Base-by-base conservation (phyloP, 2,797 vertebrate species). In the Harpagifer antarcticus region DNA sequence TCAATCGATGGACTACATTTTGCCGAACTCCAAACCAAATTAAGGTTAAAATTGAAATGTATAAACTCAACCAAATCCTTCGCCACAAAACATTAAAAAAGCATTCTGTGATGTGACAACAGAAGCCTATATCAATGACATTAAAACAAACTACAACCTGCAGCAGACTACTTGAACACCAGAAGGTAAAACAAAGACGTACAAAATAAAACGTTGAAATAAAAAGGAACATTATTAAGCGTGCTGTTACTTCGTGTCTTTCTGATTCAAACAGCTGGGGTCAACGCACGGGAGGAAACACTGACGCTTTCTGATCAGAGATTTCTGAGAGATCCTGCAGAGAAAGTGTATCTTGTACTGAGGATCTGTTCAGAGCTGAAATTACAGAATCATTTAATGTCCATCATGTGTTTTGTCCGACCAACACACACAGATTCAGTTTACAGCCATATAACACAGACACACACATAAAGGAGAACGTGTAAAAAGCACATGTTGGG, bases 211-310 rank as follows among this genome's bases (percentile, higher is more conserved):
- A 49, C 12, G 13, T 43, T 23, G 33, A 8, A 31, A 16, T 7
- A 31, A 33, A 42, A 17, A 55, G 15, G 15, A 62, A n/a, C 31
- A 37, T 37, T 13, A 55, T 42, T 17, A 37, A 37, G 13, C 13
- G 4, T 31, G 47, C 53, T 15, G 20, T 52, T 16, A 31, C 40
- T 20, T 19, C 8, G 0, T 13, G 47, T 44, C 9, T 47, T 15
- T 19, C 56, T 44, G 9, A 45, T 37, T 48, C 42, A 9, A 42
- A 54, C 65, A 62, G 52, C 74, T 37, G 45, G 37, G 58, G 20
- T 57, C 59, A 50, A 56, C 49, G 48, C 9, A 9, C 37, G 31
- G 3, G 17, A 44, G 13, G 37, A 69, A 23, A n/a, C 16, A 52
- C n/a, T 2, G 12, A 68, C 33, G 52, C 20, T 8, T 5, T n/a